Conservation (phyloP, 2,113 vertebrate genomes). For the Vicugna pacos region DNA sequence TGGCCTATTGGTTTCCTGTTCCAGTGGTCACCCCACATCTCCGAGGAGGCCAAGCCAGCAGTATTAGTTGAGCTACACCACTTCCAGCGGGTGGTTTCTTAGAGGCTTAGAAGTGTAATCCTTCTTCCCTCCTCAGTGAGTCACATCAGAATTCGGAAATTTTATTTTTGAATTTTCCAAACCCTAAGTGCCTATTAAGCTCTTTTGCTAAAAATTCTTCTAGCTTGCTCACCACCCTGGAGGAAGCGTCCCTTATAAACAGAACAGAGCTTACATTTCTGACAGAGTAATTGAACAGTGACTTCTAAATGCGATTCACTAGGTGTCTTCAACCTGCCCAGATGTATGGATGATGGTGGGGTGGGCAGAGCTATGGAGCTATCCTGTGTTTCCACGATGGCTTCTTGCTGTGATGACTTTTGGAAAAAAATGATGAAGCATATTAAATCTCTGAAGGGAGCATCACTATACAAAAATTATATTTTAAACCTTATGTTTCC, state of each 20-base stretch:
- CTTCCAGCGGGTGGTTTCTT: neutral
- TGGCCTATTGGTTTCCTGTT: fast-evolving
- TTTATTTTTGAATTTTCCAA: neutral
- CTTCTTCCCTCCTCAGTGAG: neutral
- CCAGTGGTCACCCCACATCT: neutral
- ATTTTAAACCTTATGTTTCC: neutral
- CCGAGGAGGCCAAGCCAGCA: neutral
- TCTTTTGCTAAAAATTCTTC: neutral
- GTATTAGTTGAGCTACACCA: neutral
- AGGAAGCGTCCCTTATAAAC: neutral
- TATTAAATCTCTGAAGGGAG: neutral
- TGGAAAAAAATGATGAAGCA: neutral
- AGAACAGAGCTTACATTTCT: neutral
- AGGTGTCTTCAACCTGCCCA: neutral
- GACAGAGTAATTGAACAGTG: neutral
- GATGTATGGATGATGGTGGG: too few species aligned
- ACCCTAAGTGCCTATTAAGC: neutral
- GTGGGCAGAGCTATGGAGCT: neutral
- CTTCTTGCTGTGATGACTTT: neutral
- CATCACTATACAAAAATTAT: neutral
- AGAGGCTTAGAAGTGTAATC: neutral
- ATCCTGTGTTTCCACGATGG: neutral
- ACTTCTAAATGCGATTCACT: neutral
- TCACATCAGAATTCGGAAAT: neutral
- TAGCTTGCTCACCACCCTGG: fast-evolving